Conservation (phyloP, 2,797 vertebrate genomes). For the Myoxocephalus aenaeus region DNA sequence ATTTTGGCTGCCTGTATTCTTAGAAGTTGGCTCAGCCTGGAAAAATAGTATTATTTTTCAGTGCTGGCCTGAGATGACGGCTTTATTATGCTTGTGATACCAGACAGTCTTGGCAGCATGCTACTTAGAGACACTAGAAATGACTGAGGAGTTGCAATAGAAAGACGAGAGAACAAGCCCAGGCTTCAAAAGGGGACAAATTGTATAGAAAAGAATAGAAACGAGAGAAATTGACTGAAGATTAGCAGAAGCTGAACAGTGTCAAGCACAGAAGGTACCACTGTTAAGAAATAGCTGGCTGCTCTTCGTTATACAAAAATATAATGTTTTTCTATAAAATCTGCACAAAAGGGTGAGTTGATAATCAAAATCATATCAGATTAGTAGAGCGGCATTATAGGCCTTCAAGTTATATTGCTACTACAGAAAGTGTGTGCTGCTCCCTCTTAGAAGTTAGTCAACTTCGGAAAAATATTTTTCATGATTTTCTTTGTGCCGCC, state of each 20-base stretch:
- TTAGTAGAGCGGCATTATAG: background rate
- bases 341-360: background rate
- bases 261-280: slow-evolving; percentile 14
- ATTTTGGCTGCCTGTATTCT: slow-evolving; percentile 71
- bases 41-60: slow-evolving; percentile 68
- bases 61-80: slow-evolving; percentile 53
- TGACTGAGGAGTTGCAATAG: slow-evolving; percentile 40
- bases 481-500: too few relatives aligned
- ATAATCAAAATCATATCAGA: background rate
- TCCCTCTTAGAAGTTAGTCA: too few relatives aligned
- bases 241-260: slow-evolving; percentile 9
- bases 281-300: background rate
- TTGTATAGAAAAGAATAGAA: slow-evolving; percentile 16
- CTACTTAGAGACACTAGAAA: slow-evolving; percentile 39
- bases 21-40: slow-evolving; percentile 61
- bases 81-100: slow-evolving; percentile 57
- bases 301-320: background rate
- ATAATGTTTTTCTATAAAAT: background rate
- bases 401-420: background rate
- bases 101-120: slow-evolving; percentile 54
- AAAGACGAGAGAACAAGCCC: slow-evolving; percentile 21
- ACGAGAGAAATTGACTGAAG: slow-evolving; percentile 9
- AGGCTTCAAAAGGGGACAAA: slow-evolving; percentile 41
- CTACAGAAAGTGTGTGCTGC: background rate
- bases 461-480: too few relatives aligned